Evolutionary conservation across 2,888 invertebrate genomes (phyloP), one percentile per base, ranked within the genome.

Genomic region (Sympetrum striolatum): DNA sequence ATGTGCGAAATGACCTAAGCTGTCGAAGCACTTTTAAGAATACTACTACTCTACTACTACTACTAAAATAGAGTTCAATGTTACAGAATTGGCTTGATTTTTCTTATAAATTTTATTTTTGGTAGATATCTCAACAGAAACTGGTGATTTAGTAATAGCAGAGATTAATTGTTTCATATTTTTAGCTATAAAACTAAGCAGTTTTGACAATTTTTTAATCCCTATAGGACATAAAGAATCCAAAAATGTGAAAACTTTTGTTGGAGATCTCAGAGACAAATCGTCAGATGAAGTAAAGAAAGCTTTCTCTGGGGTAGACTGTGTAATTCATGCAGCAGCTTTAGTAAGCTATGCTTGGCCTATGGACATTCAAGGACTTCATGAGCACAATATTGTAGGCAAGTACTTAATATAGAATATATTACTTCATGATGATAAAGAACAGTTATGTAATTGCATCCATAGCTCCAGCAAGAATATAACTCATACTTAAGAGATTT

Each of bases 251-350:
- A 93, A 92, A 53, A 93, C 94, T 25, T 94, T 94, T 92, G 92
- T 95, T 35, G 95, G 94, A 1, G 95, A 96, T 92, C 94, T 96
- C 60, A 93, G 94, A 90, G 93, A 94, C 22, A 37, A n/a, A 64
- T 12, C 86, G 10, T 35, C 60, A 90, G 92, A 94, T 31, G 93
- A 93, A 2, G 92, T 94, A 86, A 93, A 93, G 14, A 92, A 94
- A 53, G 95, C 95, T 5, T 94, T 96, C 91, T 92, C 92, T 35
- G 95, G 95, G 79, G 96, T 95, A 5, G 94, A 95, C 91, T 94
- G 95, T 90, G 96, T 96, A 39, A 95, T 96, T 91, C 96, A 96
- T 92, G 95, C 95, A 91, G 96, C 96, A 8, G 96, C 95, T n/a
- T 93, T 94, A n/a, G 94, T 96, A 15, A 95, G 94, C 91, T 95